Evolutionary conservation across 2,113 vertebrate species (phyloP), one percentile per base, ranked within the genome.

Genomic region (Dunckerocampus dactyliophorus): DNA sequence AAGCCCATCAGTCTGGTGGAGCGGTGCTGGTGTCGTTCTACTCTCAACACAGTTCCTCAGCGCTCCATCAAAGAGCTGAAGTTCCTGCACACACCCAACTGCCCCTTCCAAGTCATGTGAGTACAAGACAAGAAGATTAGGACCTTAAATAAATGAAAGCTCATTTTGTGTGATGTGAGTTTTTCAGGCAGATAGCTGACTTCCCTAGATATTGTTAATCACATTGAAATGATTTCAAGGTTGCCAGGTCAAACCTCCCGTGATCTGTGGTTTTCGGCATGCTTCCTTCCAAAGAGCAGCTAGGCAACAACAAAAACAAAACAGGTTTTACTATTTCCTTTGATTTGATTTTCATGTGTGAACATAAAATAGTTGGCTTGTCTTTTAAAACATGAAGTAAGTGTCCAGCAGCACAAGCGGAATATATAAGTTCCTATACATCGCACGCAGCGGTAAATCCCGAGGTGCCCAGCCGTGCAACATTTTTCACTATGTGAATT

Each of bases 51-150:
- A 1, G 92, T 98, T 52, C 91, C 94, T 45, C 96, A 95, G 89
- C 91, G 92, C 72, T 93, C 92, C 72, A 92, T 98, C 87, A 95
- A 93, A 45, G 95, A 98, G 88, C 93, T 98, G 80, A 98, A 98
- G 91, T 97, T 98, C 84, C 92, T 98, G 82, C 94, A 94, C 81
- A 95, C 94, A 12, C 95, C 94, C 14, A 96, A 95, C 90, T 98
- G 96, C 72, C 92, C 95, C 39, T 94, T 98, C 84, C 96, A 98
- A 92, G 93, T 98, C 77, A 95, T 98, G 96, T 98, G 89, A 95
- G 96, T 95, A 48, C 1, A 54, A 9, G 13, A 16, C 24, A 34
- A 14, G 42, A 21, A 46, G 16, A 49, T 53, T 37, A 37, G 22
- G 60, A 59, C 12, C 1, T 10, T 24, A 53, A 63, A 55, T 49